These are phyloP conservation scores for Caenorhabditis sp. DNA, from an alignment of 2,888 invertebrate species.

Conservation along the genomic window DNA sequence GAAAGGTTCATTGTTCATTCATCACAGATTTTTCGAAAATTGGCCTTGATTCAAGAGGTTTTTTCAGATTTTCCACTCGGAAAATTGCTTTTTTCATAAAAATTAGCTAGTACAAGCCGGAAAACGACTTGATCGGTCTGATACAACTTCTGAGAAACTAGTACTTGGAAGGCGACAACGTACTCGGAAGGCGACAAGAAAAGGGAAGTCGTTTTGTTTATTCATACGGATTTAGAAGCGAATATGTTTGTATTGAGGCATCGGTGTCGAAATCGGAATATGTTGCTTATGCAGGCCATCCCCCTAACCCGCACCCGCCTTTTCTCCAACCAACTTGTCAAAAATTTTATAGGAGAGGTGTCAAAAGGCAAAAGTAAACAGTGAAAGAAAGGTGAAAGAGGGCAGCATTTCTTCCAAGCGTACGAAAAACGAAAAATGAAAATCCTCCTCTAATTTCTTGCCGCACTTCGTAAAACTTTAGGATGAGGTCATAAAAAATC, in stretches of 20 bases:
- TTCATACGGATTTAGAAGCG: conserved; percentile 43
- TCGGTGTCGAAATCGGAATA: no score
- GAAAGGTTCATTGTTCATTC: no score
- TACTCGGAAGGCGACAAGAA: conserved; percentile 2
- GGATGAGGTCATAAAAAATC: conserved; percentile 49
- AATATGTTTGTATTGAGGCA: conserved; percentile 42
- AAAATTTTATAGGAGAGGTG: conserved; percentile 46
- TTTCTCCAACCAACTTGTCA: conserved; percentile 35
- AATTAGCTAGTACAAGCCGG: background rate
- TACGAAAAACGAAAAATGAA: no score
- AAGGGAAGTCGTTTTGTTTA: conserved; percentile 26
- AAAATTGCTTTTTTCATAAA: no score
- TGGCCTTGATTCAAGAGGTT: no score
- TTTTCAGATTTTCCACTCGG: no score
- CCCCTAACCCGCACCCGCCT: background rate
- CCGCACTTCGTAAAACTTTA: conserved; percentile 42
- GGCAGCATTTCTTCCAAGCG: no score
- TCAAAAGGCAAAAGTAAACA: conserved; percentile 46
- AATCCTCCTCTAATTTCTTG: conserved; percentile 33
- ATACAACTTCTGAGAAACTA: background rate
- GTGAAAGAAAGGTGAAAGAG: conserved; percentile 16
- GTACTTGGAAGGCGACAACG: background rate
- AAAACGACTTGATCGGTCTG: no score
- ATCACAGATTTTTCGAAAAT: no score
- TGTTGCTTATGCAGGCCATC: conserved; percentile 14